phyloP scores from a whole-genome alignment of 2,888 invertebrate genomes.

The Eupithecia subfuscata region DNA sequence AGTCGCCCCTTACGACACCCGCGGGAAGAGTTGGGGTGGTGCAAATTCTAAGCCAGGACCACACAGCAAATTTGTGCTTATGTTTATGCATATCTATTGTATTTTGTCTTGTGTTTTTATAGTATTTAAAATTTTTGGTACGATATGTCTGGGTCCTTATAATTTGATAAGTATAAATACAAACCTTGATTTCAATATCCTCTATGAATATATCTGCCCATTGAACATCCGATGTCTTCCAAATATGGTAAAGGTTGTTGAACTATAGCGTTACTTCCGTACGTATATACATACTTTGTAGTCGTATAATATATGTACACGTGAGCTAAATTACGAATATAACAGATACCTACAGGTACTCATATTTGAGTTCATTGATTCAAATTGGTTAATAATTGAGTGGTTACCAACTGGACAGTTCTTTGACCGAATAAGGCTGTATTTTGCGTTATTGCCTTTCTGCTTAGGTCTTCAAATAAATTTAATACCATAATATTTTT shows the following conservation, averaged over 20 bases:
- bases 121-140: not conserved
- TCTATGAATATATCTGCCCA: slow-evolving; percentile 21
- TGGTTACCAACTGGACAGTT: not conserved
- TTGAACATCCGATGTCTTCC: slow-evolving; percentile 40
- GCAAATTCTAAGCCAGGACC: too few species aligned
- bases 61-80: too few species aligned
- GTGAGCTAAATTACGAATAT: slow-evolving; percentile 14
- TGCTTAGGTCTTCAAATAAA: not conserved
- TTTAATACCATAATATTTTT: not conserved
- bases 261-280: slow-evolving; percentile 38
- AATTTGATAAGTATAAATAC: slow-evolving; percentile 22
- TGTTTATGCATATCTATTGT: not conserved
- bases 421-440: not conserved
- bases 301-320: not conserved
- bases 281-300: slow-evolving; percentile 8
- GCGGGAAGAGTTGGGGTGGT: too few species aligned
- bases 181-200: slow-evolving; percentile 38
- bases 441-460: not conserved
- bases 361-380: slow-evolving; percentile 2
- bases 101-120: not conserved
- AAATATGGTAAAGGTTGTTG: slow-evolving; percentile 36
- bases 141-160: slow-evolving; percentile 13
- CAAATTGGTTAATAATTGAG: not conserved
- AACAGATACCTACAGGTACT: not conserved
- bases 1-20: too few species aligned